phyloP scores from a whole-genome alignment of 1,140 invertebrate species.

The Colletes latitarsis region DNA sequence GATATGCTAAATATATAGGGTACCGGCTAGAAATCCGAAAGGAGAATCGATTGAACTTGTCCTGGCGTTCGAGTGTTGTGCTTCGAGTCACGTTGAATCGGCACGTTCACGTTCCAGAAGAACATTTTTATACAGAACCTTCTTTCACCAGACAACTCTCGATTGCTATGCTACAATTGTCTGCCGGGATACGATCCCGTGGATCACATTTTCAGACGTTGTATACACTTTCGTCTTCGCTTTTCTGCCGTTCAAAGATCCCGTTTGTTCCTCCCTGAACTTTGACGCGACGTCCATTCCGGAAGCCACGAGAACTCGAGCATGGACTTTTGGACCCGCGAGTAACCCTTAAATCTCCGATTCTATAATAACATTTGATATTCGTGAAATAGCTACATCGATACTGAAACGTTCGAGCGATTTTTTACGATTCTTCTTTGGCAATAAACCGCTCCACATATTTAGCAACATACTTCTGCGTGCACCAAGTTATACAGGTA shows the following conservation, averaged over 20 bases:
- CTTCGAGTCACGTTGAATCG: conserved; percentile 62
- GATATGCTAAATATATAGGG: conserved; percentile 77
- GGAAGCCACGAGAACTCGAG: too few species aligned
- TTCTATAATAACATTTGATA: too few species aligned
- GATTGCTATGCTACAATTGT: conserved; percentile 9
- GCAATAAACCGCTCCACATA: neutral
- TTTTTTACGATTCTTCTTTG: neutral
- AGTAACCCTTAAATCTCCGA: too few species aligned
- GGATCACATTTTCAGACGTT: conserved; percentile 34
- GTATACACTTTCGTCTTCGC: too few species aligned
- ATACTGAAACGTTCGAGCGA: too few species aligned
- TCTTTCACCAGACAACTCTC: conserved; percentile 56
- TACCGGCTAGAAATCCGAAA: conserved; percentile 59
- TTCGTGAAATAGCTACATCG: too few species aligned
- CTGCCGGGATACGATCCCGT: conserved; percentile 11
- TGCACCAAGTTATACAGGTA: neutral
- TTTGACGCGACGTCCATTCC: too few species aligned
- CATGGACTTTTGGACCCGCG: too few species aligned
- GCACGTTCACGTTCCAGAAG: conserved; percentile 41
- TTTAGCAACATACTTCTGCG: too few species aligned
- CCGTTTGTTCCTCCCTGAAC: too few species aligned
- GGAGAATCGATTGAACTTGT: conserved; percentile 68
- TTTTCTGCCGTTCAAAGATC: neutral
- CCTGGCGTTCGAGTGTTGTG: conserved; percentile 64
- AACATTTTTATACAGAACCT: conserved; percentile 53